Evolutionary conservation across 2,888 invertebrate species (phyloP), one percentile per base, ranked within the genome.

Genomic region (Amblyteles armatorius): DNA sequence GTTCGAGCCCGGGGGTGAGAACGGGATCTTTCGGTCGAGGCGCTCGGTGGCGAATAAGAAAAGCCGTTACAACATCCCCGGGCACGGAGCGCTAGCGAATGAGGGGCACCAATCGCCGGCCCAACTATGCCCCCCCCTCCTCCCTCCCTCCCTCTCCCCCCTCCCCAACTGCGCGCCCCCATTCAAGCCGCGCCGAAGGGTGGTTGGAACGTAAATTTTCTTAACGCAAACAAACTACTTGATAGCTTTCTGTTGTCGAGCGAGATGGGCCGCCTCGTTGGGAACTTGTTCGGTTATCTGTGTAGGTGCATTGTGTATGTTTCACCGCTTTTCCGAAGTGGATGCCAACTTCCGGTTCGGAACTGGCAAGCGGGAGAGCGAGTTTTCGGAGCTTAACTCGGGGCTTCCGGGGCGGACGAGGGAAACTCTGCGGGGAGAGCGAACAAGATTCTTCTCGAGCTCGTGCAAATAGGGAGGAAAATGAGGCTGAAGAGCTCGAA

Each of bases 161-260:
- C 11, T 40, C 29, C 33, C 26, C 60, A 63, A 33, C 60, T 63
- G 29, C 60, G 16, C 6, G 13, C 33, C 29, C 2, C 40, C 40
- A 48, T 52, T 65, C 50, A 52, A 16, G 50, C 26, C 16, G 29
- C 16, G 16, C 3, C 29, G 36, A 19, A 67, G 36, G 65, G 67
- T 52, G 79, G 44, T 88, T 52, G 50, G 72, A 52, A 79, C 44
- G 88, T 83, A 86, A 90, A 89, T 84, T 90, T 90, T 88, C 90
- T 90, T 86, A 88, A 88, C 88, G 88, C 89, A 90, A 91, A 91
- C 90, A 91, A 90, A 90, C 89, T 91, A 90, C 89, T 89, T 90
- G 89, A 90, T 90, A 89, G 88, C 88, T 72, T 52, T 68, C 90
- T 90, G 90, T 90, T 90, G 86, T 86, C 78, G 82, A 87, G 85